Conservation (phyloP, 2,113 vertebrate genomes). For the Vimba vimba region DNA sequence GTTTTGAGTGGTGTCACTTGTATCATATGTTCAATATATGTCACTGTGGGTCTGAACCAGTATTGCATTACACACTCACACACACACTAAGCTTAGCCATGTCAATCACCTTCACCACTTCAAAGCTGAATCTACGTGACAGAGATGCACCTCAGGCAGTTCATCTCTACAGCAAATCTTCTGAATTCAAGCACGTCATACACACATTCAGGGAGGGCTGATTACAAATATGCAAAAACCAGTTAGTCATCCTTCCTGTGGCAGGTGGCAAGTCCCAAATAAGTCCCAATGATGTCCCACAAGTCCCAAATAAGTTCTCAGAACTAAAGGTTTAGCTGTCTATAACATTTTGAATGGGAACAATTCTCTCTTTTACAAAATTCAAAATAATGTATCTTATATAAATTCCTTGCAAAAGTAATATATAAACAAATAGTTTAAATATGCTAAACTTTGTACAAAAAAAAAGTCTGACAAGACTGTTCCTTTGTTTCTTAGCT, state of each 20-base stretch:
- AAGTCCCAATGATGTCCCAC: neutral
- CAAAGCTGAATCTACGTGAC: neutral
- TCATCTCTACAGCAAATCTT: slow-evolving; percentile 5
- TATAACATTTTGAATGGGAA: neutral
- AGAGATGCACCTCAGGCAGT: slow-evolving; percentile 29
- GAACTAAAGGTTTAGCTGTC: neutral
- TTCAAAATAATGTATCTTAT: neutral
- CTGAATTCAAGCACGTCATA: neutral
- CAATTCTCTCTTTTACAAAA: neutral
- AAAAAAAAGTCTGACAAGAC: neutral
- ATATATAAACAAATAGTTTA: neutral
- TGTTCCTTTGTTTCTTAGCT: too few relatives aligned
- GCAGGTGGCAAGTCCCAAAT: too few relatives aligned
- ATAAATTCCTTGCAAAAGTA: neutral
- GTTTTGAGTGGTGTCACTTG: neutral
- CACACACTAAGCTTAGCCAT: neutral
- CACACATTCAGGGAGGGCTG: neutral
- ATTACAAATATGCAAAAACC: neutral
- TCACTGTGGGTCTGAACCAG: neutral
- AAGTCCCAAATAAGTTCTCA: neutral
- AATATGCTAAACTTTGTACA: neutral
- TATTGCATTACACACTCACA: slow-evolving; percentile 27
- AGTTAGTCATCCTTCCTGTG: neutral
- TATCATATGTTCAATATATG: neutral
- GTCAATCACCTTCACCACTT: slow-evolving; percentile 21